These are phyloP conservation scores for Nemapogon koenigi DNA, from an alignment of 2,888 invertebrate species.

Conservation along the genomic window DNA sequence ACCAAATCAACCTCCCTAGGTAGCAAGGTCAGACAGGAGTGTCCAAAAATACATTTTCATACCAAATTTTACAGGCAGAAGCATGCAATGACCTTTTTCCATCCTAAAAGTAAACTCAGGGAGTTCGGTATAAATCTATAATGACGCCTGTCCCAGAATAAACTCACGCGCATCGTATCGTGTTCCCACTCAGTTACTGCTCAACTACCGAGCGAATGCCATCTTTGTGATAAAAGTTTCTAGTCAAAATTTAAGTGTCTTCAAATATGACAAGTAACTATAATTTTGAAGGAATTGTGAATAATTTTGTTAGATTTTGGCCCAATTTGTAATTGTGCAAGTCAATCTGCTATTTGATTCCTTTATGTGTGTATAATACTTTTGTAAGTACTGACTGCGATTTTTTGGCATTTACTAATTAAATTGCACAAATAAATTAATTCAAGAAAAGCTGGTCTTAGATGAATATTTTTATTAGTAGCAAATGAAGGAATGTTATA, in stretches of 20 bases:
- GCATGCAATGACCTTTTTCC: constrained; percentile 60
- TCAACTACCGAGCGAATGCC: not conserved
- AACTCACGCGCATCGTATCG: constrained; percentile 42
- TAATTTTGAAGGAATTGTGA: constrained; percentile 2
- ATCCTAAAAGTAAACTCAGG: constrained; percentile 52
- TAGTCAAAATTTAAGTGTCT: constrained; percentile 33
- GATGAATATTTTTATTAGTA: no score
- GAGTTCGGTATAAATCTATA: constrained; percentile 28
- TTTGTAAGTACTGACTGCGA: no score
- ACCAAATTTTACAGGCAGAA: no score
- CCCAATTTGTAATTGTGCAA: not conserved
- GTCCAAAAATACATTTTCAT: no score
- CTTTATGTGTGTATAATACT: no score
- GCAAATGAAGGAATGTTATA: no score
- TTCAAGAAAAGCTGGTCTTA: no score
- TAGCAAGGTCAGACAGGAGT: no score
- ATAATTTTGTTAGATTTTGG: not conserved
- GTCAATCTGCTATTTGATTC: constrained; percentile 21
- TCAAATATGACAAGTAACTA: constrained; percentile 12
- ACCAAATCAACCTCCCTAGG: no score
- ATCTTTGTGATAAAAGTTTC: constrained; percentile 41
- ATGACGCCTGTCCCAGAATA: constrained; percentile 46
- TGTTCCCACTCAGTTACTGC: constrained; percentile 41
- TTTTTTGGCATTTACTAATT: no score
- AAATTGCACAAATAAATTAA: no score